Conservation (phyloP, 2,888 invertebrate genomes). For the Lamellibrachia satsuma region DNA sequence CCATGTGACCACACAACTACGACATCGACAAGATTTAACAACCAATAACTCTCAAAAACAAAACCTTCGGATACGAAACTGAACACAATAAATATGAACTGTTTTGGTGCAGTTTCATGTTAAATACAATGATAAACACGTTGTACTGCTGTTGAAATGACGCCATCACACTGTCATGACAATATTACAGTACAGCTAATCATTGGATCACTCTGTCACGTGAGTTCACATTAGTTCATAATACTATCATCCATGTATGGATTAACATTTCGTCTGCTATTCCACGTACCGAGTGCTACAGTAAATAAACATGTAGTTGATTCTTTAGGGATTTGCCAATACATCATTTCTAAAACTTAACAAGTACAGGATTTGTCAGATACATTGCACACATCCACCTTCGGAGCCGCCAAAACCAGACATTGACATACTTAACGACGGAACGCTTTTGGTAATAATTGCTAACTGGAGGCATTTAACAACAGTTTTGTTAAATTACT, state of each 20-base stretch:
- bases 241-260: background rate
- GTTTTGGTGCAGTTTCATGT: constrained; percentile 6
- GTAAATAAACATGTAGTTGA: background rate
- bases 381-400: background rate
- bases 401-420: background rate
- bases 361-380: background rate
- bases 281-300: background rate
- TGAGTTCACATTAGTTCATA: background rate
- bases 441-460: background rate
- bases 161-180: background rate
- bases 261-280: background rate
- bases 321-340: background rate
- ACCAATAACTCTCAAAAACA: background rate
- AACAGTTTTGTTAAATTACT: background rate
- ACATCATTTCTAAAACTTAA: background rate
- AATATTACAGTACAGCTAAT: background rate
- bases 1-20: background rate
- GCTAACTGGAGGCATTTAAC: background rate
- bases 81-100: constrained; percentile 4
- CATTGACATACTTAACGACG: background rate
- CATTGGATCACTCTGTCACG: background rate
- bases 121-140: background rate
- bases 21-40: background rate
- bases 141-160: background rate
- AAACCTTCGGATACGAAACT: background rate